A percentile compares a stretch with the other conserved stretches of the same genome.
Evolutionary conservation across 1,140 invertebrate genomes (phyloP).

Genomic region (Lepidurus packardi): DNA sequence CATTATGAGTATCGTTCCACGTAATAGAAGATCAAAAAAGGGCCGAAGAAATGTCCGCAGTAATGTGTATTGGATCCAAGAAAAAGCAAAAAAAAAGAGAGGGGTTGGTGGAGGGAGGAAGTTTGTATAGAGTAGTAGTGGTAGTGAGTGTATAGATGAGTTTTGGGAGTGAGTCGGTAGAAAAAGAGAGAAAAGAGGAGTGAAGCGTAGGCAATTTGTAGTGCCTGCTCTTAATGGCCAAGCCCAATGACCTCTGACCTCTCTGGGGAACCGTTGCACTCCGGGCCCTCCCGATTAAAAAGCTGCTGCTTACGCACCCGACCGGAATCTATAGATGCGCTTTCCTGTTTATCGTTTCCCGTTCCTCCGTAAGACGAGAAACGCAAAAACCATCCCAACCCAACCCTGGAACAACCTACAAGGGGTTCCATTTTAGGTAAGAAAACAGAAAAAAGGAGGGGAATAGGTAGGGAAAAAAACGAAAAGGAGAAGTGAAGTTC

Average conservation of each 20-base stretch:
- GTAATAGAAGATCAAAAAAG: no score
- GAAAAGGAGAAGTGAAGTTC: no score
- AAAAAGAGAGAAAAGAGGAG: not conserved
- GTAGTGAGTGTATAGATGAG: conserved; percentile 1
- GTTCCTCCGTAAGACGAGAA: not conserved
- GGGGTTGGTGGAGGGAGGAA: no score
- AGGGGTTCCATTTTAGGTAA: not conserved
- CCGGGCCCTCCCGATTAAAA: conserved; percentile 20
- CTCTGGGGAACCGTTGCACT: conserved; percentile 16
- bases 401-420: not conserved
- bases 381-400: not conserved
- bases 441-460: no score
- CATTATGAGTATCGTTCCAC: no score
- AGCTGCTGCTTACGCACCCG: conserved; percentile 20
- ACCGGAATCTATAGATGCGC: conserved; percentile 10
- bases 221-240: conserved; percentile 1
- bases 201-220: conserved; percentile 21
- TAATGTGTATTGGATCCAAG: no score
- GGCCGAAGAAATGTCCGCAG: no score
- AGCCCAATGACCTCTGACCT: conserved; percentile 17
- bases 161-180: conserved; percentile 6
- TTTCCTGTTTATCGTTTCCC: not conserved
- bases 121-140: no score
- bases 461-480: no score
- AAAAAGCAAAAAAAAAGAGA: no score